These are phyloP conservation scores for Palythoa grandis DNA, from an alignment of 92 coral and sea anemone species.

Conservation along the genomic window DNA sequence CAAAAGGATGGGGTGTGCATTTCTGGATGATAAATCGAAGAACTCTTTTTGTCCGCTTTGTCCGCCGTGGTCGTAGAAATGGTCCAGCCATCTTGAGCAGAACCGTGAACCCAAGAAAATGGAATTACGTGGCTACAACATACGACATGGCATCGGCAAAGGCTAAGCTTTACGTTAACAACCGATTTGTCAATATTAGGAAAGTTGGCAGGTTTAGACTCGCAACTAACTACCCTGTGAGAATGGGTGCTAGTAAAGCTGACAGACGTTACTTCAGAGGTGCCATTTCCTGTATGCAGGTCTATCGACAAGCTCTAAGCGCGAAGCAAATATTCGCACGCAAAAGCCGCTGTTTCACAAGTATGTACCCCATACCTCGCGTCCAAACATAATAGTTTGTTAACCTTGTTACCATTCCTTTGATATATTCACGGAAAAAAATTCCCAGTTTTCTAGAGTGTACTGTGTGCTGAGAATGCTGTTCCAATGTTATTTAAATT, in stretches of 20 bases:
- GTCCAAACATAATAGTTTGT: neutral
- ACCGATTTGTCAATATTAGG: neutral
- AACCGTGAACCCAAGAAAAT: neutral
- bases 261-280: slow-evolving; percentile 25
- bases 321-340: slow-evolving; percentile 9
- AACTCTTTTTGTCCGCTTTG: slow-evolving; percentile 31
- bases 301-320: slow-evolving; percentile 8
- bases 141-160: slow-evolving; percentile 8
- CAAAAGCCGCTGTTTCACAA: slow-evolving; percentile 19
- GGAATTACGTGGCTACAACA: slow-evolving; percentile 26
- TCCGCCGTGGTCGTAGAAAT: neutral
- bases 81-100: slow-evolving; percentile 33
- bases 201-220: slow-evolving; percentile 55
- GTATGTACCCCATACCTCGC: neutral
- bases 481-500: no score
- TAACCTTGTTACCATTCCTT: no score
- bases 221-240: slow-evolving; percentile 57
- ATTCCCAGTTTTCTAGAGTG: no score
- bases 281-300: slow-evolving; percentile 19
- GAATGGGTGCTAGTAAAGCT: slow-evolving; percentile 9
- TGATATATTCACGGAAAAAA: no score
- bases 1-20: slow-evolving; percentile 37
- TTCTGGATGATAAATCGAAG: slow-evolving; percentile 32
- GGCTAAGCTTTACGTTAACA: slow-evolving; percentile 36
- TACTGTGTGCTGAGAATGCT: no score